Conservation (phyloP, 2,113 vertebrate genomes). For the Lycaon pictus region DNA sequence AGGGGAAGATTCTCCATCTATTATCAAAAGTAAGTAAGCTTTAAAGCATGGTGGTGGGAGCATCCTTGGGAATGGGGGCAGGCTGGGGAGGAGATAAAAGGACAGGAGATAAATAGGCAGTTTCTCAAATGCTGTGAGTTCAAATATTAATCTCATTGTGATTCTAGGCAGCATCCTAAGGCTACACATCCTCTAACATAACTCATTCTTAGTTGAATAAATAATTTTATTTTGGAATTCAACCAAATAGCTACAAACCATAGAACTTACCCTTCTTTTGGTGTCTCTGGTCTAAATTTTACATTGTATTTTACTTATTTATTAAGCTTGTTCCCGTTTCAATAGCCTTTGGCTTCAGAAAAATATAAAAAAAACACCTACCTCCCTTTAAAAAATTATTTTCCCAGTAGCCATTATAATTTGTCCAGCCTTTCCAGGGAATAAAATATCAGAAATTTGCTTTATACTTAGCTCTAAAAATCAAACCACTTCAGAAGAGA, state of each 20-base stretch:
- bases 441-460: conserved; percentile 65
- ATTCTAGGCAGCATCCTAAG: conserved; percentile 58
- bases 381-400: conserved; percentile 5
- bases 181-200: conserved; percentile 29
- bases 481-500: conserved; percentile 35
- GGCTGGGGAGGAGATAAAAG: background rate
- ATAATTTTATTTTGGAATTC: conserved; percentile 71
- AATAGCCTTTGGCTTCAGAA: conserved; percentile 51
- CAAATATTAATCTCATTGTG: conserved; percentile 45
- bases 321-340: conserved; percentile 63
- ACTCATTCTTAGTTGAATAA: conserved; percentile 70
- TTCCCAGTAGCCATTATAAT: conserved; percentile 29
- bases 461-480: conserved; percentile 35
- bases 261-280: conserved; percentile 49
- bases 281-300: conserved; percentile 65
- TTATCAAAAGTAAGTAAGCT: background rate
- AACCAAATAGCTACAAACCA: conserved; percentile 61
- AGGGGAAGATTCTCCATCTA: background rate
- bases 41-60: background rate
- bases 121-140: background rate
- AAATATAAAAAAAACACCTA: conserved; percentile 53
- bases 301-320: conserved; percentile 72
- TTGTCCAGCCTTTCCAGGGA: conserved; percentile 13
- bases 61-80: background rate
- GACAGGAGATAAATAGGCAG: background rate